These are phyloP conservation scores for Styela clava DNA, from an alignment of 23 tunicate species.

Conservation along the genomic window DNA sequence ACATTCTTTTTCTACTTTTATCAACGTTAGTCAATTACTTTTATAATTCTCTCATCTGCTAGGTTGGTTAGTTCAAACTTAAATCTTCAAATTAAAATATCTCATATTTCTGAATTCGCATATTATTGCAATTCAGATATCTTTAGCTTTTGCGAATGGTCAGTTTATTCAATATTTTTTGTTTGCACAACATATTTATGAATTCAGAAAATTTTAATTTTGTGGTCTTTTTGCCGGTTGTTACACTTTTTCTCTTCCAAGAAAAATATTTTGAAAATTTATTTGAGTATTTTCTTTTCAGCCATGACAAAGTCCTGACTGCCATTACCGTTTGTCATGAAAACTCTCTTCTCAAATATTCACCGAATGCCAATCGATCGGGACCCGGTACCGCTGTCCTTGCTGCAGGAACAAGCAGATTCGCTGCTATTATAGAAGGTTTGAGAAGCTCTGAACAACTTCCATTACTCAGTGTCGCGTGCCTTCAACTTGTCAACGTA, in stretches of 20 bases:
- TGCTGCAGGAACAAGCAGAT: slow-evolving; percentile 70
- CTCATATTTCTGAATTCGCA: no score
- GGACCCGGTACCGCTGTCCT: slow-evolving; percentile 47
- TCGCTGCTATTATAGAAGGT: slow-evolving; percentile 79
- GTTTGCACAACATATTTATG: no score
- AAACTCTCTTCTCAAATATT: slow-evolving; percentile 45
- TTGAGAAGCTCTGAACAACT: slow-evolving; percentile 46
- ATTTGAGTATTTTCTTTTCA: slow-evolving; percentile 25
- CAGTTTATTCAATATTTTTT: no score
- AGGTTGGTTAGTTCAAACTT: no score
- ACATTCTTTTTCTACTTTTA: not conserved
- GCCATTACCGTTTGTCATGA: slow-evolving; percentile 81
- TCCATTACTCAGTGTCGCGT: slow-evolving; percentile 73
- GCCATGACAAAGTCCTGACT: slow-evolving; percentile 87
- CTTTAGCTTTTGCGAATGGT: no score
- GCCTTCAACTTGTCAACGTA: slow-evolving; percentile 82
- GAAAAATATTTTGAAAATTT: no score
- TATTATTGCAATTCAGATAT: no score
- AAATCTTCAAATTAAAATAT: no score
- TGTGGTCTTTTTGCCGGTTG: no score
- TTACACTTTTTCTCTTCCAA: no score
- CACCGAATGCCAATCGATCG: slow-evolving; percentile 23
- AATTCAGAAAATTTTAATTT: no score
- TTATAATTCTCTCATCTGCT: no score
- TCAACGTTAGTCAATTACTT: not conserved